Evolutionary conservation across 2,888 invertebrate genomes (phyloP).

Genomic region (Heliconius ethilla): DNA sequence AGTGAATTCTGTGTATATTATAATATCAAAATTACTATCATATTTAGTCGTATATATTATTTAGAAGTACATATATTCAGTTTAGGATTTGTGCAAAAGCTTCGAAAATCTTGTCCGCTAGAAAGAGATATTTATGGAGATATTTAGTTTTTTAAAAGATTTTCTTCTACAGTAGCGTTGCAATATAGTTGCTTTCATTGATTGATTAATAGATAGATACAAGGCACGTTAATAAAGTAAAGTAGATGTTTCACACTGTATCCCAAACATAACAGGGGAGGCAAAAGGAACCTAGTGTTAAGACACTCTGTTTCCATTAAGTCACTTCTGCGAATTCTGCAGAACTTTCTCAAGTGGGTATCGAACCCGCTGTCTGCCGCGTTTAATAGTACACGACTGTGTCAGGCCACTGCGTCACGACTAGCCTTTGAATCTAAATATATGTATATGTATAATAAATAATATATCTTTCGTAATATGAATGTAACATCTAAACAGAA

Average conservation of each 20-base stretch:
- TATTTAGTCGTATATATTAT: not conserved
- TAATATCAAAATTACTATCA: conserved; percentile 6
- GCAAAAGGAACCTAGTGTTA: too few species aligned
- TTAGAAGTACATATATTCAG: not conserved
- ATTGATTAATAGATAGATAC: not conserved
- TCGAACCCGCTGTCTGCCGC: too few species aligned
- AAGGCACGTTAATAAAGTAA: too few species aligned
- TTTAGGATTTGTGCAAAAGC: not conserved
- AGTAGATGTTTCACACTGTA: too few species aligned
- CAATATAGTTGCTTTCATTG: not conserved
- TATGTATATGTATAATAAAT: not conserved
- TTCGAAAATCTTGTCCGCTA: not conserved
- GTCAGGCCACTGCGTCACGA: too few species aligned
- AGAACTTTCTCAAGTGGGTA: not conserved
- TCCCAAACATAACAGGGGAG: too few species aligned
- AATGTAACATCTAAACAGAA: not conserved
- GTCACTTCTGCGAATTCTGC: not conserved
- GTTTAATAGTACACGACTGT: too few species aligned
- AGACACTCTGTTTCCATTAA: too few species aligned
- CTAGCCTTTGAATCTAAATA: not conserved
- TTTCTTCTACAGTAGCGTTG: too few species aligned
- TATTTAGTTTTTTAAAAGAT: too few species aligned
- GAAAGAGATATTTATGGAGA: too few species aligned
- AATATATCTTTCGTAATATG: not conserved
- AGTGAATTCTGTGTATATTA: conserved; percentile 3